Evolutionary conservation across 2,888 invertebrate genomes (phyloP).

Genomic region (Drosophila fulvimacula): DNA sequence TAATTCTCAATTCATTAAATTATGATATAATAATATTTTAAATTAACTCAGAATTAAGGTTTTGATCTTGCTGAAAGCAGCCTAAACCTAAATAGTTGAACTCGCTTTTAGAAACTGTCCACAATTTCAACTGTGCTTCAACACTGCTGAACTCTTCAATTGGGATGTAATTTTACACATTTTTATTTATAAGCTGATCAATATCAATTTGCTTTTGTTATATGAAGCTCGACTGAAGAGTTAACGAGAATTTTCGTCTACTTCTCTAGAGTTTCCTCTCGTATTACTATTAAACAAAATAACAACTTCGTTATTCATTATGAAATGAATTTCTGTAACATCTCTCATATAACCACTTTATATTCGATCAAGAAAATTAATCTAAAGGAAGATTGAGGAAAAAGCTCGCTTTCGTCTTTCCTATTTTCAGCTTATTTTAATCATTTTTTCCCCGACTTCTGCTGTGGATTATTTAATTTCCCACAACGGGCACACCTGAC

Average conservation of each 20-base stretch:
- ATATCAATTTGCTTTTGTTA: not conserved
- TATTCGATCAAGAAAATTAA: too few species aligned
- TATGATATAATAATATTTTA: too few species aligned
- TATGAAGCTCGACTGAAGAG: not conserved
- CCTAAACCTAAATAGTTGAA: too few species aligned
- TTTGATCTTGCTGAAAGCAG: too few species aligned
- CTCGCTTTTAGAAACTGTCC: too few species aligned
- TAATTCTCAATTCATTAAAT: too few species aligned
- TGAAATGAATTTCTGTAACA: not conserved
- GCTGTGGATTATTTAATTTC: conserved; percentile 11
- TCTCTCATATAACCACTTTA: too few species aligned
- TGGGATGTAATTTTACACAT: not conserved
- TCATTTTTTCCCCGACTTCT: not conserved
- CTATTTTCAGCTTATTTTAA: not conserved
- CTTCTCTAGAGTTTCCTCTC: not conserved
- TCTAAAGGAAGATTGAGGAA: not conserved
- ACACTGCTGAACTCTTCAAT: not conserved
- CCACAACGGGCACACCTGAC: not conserved
- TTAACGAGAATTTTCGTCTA: not conserved
- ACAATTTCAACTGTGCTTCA: too few species aligned
- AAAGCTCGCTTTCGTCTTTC: not conserved
- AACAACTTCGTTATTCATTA: not conserved
- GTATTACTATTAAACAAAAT: too few species aligned
- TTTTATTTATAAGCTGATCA: not conserved
- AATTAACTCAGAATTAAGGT: too few species aligned